Conservation (phyloP, 2,797 vertebrate genomes). For the Tadarida brasiliensis region DNA sequence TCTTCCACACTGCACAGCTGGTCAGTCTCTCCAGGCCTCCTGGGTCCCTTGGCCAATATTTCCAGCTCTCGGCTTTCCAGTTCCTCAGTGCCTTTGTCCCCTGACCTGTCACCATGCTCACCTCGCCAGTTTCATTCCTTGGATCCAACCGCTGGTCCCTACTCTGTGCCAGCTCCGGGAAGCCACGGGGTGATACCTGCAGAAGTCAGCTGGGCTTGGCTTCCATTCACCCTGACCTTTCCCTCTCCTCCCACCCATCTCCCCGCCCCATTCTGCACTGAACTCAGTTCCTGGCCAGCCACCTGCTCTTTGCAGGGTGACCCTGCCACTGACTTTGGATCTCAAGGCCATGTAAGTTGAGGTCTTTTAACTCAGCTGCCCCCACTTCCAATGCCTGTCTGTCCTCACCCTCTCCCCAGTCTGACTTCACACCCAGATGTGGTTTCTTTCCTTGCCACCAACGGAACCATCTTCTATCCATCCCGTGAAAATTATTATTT, state of each 20-base stretch:
- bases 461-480: background rate
- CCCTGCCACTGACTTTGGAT: background rate
- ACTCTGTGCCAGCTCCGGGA: background rate
- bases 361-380: background rate
- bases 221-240: background rate
- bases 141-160: background rate
- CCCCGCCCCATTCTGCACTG: rapidly evolving
- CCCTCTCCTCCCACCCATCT: too few species aligned
- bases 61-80: background rate
- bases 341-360: background rate
- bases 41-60: background rate
- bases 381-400: background rate
- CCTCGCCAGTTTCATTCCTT: background rate
- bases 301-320: background rate
- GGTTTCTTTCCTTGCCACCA: background rate
- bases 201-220: background rate
- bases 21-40: background rate
- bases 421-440: background rate
- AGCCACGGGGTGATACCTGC: background rate
- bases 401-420: background rate
- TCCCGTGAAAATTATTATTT: background rate
- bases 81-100: background rate
- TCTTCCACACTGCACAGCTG: background rate
- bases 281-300: background rate
- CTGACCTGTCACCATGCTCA: background rate